Evolutionary conservation across 2,888 invertebrate species (phyloP).

Genomic region (Campaea margaritaria): DNA sequence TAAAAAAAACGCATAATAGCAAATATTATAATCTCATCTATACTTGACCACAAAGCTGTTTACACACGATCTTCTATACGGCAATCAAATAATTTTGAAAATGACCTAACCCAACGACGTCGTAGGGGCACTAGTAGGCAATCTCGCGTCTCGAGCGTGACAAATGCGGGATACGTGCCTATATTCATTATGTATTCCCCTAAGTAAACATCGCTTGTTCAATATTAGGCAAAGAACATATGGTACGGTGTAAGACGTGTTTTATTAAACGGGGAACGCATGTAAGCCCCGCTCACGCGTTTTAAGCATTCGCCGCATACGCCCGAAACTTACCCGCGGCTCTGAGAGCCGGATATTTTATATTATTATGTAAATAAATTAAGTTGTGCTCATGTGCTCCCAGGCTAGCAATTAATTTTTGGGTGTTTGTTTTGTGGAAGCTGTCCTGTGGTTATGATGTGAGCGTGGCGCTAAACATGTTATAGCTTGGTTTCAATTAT

Average conservation of each 20-base stretch:
- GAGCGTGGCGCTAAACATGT: slow-evolving; percentile 1
- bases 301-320: slow-evolving; percentile 32
- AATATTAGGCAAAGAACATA: slow-evolving; percentile 63
- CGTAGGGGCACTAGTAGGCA: slow-evolving; percentile 38
- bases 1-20: no score
- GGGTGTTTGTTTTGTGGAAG: slow-evolving; percentile 9
- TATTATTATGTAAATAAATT: slow-evolving; percentile 37
- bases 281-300: slow-evolving; percentile 50
- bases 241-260: slow-evolving; percentile 60
- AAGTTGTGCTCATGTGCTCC: slow-evolving; percentile 20
- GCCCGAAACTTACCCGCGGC: slow-evolving; percentile 31
- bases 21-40: no score
- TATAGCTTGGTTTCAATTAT: not conserved
- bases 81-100: slow-evolving; percentile 37
- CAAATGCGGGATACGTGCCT: slow-evolving; percentile 43
- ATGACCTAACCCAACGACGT: slow-evolving; percentile 34
- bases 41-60: not conserved
- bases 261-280: slow-evolving; percentile 59
- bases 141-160: slow-evolving; percentile 35
- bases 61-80: slow-evolving; percentile 26
- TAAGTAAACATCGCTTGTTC: slow-evolving; percentile 61
- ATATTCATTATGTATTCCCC: slow-evolving; percentile 64
- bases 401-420: slow-evolving; percentile 18
- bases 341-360: slow-evolving; percentile 26
- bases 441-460: not conserved